These are phyloP conservation scores for Megathymus violae DNA, from an alignment of 1,140 invertebrate genomes.

Conservation along the genomic window DNA sequence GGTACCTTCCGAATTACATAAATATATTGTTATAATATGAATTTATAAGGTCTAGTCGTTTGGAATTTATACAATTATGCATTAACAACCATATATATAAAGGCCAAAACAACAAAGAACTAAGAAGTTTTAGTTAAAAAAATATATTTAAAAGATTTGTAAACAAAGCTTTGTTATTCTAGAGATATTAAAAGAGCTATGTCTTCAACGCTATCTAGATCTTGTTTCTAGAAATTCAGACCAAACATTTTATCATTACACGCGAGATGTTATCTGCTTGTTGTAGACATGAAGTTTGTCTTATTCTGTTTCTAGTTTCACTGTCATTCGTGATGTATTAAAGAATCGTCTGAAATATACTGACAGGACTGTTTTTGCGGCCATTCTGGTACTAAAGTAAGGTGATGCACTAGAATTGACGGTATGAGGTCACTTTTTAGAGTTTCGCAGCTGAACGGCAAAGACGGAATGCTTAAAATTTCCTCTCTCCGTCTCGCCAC, in stretches of 20 bases:
- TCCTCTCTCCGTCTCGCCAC: too few species aligned
- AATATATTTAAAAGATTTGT: too few species aligned
- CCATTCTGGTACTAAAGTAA: background rate
- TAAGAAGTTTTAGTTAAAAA: slow-evolving; percentile 22
- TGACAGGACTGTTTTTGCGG: background rate
- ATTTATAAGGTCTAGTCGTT: too few species aligned
- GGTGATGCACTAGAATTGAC: background rate
- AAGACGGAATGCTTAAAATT: too few species aligned
- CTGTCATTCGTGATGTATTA: background rate
- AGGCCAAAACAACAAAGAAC: slow-evolving; percentile 24
- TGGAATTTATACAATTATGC: too few species aligned
- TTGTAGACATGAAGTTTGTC: background rate
- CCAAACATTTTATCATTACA: background rate
- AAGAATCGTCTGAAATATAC: background rate
- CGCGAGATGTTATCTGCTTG: background rate
- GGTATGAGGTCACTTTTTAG: background rate
- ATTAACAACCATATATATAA: slow-evolving; percentile 34
- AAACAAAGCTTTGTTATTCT: background rate
- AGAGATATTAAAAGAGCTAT: background rate
- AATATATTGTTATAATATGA: too few species aligned
- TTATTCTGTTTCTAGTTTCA: background rate
- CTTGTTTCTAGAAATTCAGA: slow-evolving; percentile 4
- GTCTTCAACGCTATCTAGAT: background rate
- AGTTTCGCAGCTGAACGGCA: too few species aligned
- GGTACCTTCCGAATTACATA: too few species aligned